Conservation (phyloP, 2,113 vertebrate species). For the Lagopus leucura region DNA sequence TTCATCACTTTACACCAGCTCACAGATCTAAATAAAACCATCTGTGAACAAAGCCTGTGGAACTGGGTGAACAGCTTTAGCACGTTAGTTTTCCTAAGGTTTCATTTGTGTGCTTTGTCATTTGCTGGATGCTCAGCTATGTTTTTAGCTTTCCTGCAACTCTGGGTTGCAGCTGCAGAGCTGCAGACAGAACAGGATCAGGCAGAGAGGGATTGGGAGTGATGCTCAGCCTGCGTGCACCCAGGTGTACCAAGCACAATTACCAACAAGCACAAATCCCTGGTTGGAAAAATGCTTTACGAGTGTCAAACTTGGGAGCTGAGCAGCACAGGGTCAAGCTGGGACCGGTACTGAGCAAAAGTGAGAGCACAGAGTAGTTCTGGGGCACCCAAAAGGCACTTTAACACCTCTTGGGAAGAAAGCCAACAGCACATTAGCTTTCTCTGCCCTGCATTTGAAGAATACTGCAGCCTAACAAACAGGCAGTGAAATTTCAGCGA, state of each 20-base stretch:
- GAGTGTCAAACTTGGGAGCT: not conserved
- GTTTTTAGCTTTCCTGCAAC: not conserved
- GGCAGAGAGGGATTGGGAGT: not conserved
- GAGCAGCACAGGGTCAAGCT: not conserved
- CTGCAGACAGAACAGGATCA: not conserved
- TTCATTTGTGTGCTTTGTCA: not conserved
- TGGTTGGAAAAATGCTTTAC: not conserved
- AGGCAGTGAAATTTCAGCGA: not conserved
- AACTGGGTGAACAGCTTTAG: slow-evolving; percentile 22
- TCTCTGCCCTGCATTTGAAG: not conserved
- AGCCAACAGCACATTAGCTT: rapidly evolving
- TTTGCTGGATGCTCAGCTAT: not conserved
- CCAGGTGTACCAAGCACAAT: not conserved
- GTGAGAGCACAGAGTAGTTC: not conserved
- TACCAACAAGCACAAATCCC: not conserved
- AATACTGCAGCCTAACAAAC: not conserved
- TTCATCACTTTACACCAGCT: slow-evolving; percentile 54
- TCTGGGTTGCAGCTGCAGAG: rapidly evolving
- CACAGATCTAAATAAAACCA: slow-evolving; percentile 68
- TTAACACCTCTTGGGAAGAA: not conserved
- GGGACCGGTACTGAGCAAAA: not conserved
- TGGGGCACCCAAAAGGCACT: not conserved
- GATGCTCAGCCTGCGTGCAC: not conserved
- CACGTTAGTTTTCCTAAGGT: slow-evolving; percentile 1
- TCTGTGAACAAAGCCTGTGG: slow-evolving; percentile 66